Conservation (phyloP, 2,113 vertebrate genomes). For the Pteronura brasiliensis region DNA sequence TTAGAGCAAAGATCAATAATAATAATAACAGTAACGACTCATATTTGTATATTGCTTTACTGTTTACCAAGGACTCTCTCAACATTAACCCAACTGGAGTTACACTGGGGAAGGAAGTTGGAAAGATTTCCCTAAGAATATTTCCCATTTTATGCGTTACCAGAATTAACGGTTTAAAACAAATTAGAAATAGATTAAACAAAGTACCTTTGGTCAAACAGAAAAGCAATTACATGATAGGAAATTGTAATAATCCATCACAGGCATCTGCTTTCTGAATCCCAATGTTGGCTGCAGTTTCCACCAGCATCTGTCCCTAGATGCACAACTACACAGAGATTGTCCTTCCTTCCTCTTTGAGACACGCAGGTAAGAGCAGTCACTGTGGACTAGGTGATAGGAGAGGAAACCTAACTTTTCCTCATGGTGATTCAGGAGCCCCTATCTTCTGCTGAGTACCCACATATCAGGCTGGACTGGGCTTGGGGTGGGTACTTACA, state of each 20-base stretch:
- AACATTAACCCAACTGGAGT: neutral
- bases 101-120: neutral
- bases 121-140: slow-evolving; percentile 53
- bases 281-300: neutral
- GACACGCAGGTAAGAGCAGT: neutral
- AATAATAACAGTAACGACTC: neutral
- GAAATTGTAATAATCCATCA: slow-evolving; percentile 74
- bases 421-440: neutral
- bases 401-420: neutral
- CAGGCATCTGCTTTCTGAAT: neutral
- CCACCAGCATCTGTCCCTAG: neutral
- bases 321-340: accelerated
- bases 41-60: neutral
- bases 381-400: accelerated
- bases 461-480: too few species aligned
- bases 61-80: neutral
- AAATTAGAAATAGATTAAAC: slow-evolving; percentile 75
- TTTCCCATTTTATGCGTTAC: slow-evolving; percentile 51
- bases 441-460: too few species aligned
- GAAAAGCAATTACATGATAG: slow-evolving; percentile 74
- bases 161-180: slow-evolving; percentile 65
- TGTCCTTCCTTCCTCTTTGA: neutral
- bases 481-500: neutral
- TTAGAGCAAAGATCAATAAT: slow-evolving; percentile 37
- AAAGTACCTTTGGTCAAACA: slow-evolving; percentile 71